phyloP scores from a whole-genome alignment of 2,113 vertebrate species.

The Ageneiosus marmoratus region DNA sequence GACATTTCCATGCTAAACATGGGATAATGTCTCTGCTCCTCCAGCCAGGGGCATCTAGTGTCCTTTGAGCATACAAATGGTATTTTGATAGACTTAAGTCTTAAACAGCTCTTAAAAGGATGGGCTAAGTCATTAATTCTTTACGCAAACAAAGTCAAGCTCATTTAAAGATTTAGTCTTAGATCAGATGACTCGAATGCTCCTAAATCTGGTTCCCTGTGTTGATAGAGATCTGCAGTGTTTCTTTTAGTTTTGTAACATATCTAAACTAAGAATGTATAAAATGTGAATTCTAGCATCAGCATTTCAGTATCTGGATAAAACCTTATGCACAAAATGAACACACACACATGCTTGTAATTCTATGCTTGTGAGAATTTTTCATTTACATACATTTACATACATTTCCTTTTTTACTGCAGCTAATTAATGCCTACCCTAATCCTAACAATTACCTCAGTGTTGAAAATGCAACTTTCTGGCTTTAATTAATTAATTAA shows the following conservation, averaged over 20 bases:
- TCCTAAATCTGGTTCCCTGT: background rate
- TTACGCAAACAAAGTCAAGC: constrained; percentile 8
- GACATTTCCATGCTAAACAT: constrained; percentile 74
- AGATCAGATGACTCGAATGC: too few relatives aligned
- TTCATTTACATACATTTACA: too few relatives aligned
- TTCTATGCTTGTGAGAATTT: too few relatives aligned
- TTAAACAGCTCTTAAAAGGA: constrained; percentile 31
- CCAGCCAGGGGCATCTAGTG: constrained; percentile 49
- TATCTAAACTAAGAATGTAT: background rate
- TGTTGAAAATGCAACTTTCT: too few relatives aligned
- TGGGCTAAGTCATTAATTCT: constrained; percentile 27
- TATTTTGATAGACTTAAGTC: constrained; percentile 28
- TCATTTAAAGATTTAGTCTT: background rate
- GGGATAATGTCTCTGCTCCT: constrained; percentile 57
- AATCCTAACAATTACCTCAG: too few relatives aligned
- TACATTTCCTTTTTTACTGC: too few relatives aligned
- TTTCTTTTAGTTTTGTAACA: background rate
- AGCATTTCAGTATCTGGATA: background rate
- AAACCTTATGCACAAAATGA: background rate
- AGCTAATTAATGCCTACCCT: too few relatives aligned
- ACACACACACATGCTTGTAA: background rate
- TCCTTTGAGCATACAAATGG: constrained; percentile 53
- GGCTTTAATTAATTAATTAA: too few relatives aligned
- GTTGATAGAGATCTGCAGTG: background rate
- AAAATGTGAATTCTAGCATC: background rate